Evolutionary conservation across 2,797 vertebrate species (phyloP).

Genomic region (Gymnoscopelus braueri): DNA sequence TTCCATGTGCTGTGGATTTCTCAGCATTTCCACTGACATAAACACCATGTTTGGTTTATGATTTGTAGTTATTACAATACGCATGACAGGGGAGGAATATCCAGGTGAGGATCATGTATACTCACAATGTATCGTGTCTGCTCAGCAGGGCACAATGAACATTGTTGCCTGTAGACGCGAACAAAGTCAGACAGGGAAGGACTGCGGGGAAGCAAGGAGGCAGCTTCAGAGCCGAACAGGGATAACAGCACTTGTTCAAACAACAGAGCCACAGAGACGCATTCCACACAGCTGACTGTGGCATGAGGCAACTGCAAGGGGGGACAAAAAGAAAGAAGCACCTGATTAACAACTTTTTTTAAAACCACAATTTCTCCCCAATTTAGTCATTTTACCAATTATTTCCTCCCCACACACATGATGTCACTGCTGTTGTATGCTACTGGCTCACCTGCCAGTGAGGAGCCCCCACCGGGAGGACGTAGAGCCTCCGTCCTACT

Average conservation of each 20-base stretch:
- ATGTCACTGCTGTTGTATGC: too few relatives aligned
- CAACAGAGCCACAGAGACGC: conserved; percentile 86
- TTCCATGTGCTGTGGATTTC: conserved; percentile 20
- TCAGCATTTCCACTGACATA: background rate
- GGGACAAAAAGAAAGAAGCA: conserved; percentile 24
- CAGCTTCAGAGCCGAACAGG: conserved; percentile 78
- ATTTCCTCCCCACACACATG: too few relatives aligned
- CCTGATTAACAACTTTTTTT: too few relatives aligned
- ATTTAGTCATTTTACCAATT: too few relatives aligned
- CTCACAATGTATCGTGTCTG: conserved; percentile 95
- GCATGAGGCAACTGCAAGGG: conserved; percentile 87
- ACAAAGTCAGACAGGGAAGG: conserved; percentile 93
- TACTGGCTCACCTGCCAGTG: too few relatives aligned
- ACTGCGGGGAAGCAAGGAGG: conserved; percentile 75
- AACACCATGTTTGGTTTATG: background rate
- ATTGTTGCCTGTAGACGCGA: conserved; percentile 87
- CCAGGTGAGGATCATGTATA: conserved; percentile 43
- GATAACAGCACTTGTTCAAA: conserved; percentile 90
- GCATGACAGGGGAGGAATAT: conserved; percentile 18
- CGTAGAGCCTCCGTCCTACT: too few relatives aligned
- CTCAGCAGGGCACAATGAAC: conserved; percentile 68
- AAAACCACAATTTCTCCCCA: too few relatives aligned
- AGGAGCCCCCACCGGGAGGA: too few relatives aligned
- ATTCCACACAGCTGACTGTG: conserved; percentile 91
- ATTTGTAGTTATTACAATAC: background rate